These are phyloP conservation scores for Drosophila lini DNA, from an alignment of 1,140 invertebrate species.

Conservation along the genomic window DNA sequence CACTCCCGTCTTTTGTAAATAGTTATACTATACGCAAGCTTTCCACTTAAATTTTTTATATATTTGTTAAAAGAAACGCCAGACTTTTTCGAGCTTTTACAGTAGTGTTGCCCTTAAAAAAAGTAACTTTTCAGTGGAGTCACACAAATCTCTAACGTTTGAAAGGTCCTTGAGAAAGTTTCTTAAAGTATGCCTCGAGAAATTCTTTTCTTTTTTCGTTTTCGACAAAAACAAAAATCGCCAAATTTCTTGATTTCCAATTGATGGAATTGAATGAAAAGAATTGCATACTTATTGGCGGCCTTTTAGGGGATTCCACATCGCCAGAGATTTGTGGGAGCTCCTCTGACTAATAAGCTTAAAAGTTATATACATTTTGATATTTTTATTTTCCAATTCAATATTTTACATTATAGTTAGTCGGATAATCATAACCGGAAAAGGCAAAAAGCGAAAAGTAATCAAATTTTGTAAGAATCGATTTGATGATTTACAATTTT, in stretches of 20 bases:
- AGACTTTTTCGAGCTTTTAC: not conserved
- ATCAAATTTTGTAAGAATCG: slow-evolving; percentile 10
- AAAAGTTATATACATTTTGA: slow-evolving; percentile 11
- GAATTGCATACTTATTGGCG: slow-evolving; percentile 4
- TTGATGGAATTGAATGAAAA: not conserved
- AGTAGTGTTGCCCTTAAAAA: slow-evolving; percentile 17
- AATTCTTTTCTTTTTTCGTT: not conserved
- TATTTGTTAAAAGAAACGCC: not conserved
- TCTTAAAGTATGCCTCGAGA: not conserved
- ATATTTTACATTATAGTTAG: slow-evolving; percentile 18
- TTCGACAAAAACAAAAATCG: not conserved
- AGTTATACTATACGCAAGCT: not conserved
- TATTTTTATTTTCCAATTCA: slow-evolving; percentile 20
- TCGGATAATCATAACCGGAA: slow-evolving; percentile 2
- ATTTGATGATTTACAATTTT: slow-evolving; percentile 1
- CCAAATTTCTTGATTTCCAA: not conserved
- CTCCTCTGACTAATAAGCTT: slow-evolving; percentile 1
- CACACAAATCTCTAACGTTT: not conserved
- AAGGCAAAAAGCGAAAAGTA: not conserved
- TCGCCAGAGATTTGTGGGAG: slow-evolving; percentile 4
- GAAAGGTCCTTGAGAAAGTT: slow-evolving; percentile 1
- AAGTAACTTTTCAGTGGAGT: slow-evolving; percentile 10
- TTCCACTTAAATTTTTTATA: not conserved
- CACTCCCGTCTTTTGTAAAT: not conserved
- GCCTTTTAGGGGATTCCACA: slow-evolving; percentile 7